Evolutionary conservation across 2,888 invertebrate species (phyloP), one percentile per base, ranked within the genome.

Genomic region (Hoplodrina blanda): DNA sequence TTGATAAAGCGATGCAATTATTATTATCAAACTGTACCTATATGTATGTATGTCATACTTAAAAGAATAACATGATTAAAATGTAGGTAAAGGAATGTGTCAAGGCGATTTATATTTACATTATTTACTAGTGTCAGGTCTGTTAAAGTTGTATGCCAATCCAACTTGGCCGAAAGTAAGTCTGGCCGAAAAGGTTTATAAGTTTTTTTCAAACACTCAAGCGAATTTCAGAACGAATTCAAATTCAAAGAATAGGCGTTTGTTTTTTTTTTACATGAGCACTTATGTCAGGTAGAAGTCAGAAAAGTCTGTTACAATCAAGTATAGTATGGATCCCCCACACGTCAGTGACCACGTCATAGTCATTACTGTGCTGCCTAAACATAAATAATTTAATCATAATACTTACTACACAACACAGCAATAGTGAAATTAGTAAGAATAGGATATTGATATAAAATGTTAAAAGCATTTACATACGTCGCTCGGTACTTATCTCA

Each of bases 21-120:
- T 41, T 20, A 20, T 41, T 73, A 71, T 71, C 55, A 41, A n/a
- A 41, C 2, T n/a, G 33, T 30, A 44, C 13, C 20, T 20, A 8
- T n/a, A 53, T 50, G 25, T 25, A n/a, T 50, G 1, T 67, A 41
- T 4, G 19, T 37, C 37, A 44, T 11, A 25, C n/a, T 11, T 19
- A 37, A 41, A 52, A 41, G 52, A 73, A 1, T 79, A 25, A 63
- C 30, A 49, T 55, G 60, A 50, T 13, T 17, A 15, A 46, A 17
- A 46, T 46, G 46, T 17, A 46, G 46, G 17, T 52, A 30, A 30
- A 62, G 33, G 8, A 60, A 60, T 53, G 62, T 60, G 69, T 74
- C 67, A 79, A 76, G 67, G 80, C 54, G 20, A 37, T 44, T 56
- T 65, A 41, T 76, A 66, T 79, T 79, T 65, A 53, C 19, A 61